phyloP scores from a whole-genome alignment of 2,888 invertebrate genomes.

The Odontothrips loti region DNA sequence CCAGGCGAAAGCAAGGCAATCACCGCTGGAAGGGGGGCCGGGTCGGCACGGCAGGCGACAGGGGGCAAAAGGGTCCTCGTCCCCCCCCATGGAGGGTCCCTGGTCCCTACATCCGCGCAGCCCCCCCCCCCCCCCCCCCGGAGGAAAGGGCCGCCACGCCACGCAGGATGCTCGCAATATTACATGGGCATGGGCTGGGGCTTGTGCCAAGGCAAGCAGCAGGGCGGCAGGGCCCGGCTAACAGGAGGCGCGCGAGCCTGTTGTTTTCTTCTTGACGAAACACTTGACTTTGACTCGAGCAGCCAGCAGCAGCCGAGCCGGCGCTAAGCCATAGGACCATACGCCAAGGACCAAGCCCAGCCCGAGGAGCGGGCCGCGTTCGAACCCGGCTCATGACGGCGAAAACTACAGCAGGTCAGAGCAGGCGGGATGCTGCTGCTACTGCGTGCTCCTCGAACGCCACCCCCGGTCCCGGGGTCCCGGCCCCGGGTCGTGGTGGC shows the following conservation, averaged over 20 bases:
- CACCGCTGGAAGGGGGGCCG: slow-evolving; percentile 23
- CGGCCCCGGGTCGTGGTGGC: too few species aligned
- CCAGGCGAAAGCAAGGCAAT: slow-evolving; percentile 24
- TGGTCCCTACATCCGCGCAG: background rate
- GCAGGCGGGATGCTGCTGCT: background rate
- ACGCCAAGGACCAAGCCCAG: background rate
- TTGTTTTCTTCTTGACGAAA: background rate
- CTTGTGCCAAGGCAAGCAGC: background rate
- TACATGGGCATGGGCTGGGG: background rate
- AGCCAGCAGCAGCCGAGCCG: background rate
- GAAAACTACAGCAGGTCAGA: too few species aligned
- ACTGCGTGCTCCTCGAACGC: background rate
- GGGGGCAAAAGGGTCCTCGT: too few species aligned
- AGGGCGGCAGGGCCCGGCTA: background rate
- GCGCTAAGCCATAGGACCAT: background rate
- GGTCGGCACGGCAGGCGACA: background rate
- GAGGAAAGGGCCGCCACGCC: background rate
- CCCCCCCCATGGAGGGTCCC: too few species aligned
- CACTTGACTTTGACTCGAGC: background rate
- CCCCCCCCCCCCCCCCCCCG: background rate
- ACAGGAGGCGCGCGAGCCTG: background rate
- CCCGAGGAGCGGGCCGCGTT: background rate
- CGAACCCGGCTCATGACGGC: background rate
- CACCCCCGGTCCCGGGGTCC: background rate
- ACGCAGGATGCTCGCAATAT: slow-evolving; percentile 2